Conservation (phyloP, 2,113 vertebrate species). For the Thinocorus orbignyianus region DNA sequence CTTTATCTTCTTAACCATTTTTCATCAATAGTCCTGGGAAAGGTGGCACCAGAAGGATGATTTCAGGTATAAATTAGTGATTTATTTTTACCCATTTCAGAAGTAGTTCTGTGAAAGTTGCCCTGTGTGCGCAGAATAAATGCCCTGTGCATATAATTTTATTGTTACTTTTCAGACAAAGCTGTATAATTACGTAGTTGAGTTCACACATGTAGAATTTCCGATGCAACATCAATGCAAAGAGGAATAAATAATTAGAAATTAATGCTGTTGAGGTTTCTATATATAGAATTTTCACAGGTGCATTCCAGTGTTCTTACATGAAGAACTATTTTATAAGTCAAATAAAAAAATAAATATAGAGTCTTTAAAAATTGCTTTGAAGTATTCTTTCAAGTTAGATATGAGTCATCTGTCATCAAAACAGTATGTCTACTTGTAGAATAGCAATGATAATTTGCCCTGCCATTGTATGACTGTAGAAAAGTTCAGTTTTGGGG, state of each 20-base stretch:
- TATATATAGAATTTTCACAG: neutral
- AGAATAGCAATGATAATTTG: neutral
- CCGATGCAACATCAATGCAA: neutral
- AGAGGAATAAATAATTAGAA: neutral
- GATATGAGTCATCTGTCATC: neutral
- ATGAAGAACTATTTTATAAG: neutral
- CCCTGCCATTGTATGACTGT: neutral
- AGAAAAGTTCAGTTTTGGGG: fast-evolving
- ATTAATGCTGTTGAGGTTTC: neutral
- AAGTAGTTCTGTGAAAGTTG: neutral
- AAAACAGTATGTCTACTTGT: neutral
- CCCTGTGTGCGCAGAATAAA: neutral
- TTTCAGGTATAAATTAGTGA: neutral
- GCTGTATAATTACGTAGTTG: neutral
- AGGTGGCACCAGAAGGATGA: neutral
- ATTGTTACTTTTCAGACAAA: neutral
- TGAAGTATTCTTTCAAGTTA: neutral
- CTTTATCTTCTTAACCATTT: neutral
- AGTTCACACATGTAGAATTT: neutral
- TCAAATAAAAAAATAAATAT: neutral
- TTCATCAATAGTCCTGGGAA: neutral
- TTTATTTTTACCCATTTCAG: neutral
- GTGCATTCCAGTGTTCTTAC: neutral
- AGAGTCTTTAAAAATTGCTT: neutral
- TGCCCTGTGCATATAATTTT: neutral